Conservation (phyloP, 2,888 invertebrate species). For the Tetrapedia diversipes region DNA sequence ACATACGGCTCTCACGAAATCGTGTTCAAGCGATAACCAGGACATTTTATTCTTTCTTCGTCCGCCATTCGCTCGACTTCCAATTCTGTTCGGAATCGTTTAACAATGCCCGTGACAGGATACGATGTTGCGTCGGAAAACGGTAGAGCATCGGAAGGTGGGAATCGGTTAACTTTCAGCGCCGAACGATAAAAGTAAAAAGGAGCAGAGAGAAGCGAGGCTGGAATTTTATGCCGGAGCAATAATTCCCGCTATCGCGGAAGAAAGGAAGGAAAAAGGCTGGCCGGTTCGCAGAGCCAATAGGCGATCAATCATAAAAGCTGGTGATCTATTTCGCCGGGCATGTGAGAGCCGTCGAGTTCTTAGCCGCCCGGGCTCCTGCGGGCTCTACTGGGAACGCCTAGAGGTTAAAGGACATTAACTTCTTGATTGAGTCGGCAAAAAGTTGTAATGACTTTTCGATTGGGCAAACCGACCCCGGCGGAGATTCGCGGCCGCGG, state of each 20-base stretch:
- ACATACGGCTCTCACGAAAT: constrained; percentile 50
- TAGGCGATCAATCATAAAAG: constrained; percentile 81
- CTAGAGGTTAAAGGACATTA: constrained; percentile 81
- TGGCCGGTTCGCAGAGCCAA: constrained; percentile 67
- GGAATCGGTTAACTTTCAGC: neutral
- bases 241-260: constrained; percentile 54
- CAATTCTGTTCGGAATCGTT: neutral
- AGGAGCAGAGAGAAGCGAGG: constrained; percentile 17
- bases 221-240: constrained; percentile 31
- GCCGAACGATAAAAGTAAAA: constrained; percentile 30
- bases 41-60: constrained; percentile 18
- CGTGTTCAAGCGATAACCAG: constrained; percentile 30
- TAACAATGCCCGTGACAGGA: too few relatives aligned
- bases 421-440: constrained; percentile 81
- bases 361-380: constrained; percentile 73
- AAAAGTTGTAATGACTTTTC: constrained; percentile 82
- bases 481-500: constrained; percentile 37
- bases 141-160: neutral
- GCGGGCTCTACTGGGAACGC: constrained; percentile 75
- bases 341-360: constrained; percentile 80
- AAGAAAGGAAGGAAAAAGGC: constrained; percentile 57
- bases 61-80: neutral
- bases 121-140: neutral
- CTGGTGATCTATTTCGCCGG: constrained; percentile 79
- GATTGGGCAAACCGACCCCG: constrained; percentile 69